Evolutionary conservation across 2,797 vertebrate genomes (phyloP), one percentile per base, ranked within the genome.

Genomic region (Siniperca undulata): DNA sequence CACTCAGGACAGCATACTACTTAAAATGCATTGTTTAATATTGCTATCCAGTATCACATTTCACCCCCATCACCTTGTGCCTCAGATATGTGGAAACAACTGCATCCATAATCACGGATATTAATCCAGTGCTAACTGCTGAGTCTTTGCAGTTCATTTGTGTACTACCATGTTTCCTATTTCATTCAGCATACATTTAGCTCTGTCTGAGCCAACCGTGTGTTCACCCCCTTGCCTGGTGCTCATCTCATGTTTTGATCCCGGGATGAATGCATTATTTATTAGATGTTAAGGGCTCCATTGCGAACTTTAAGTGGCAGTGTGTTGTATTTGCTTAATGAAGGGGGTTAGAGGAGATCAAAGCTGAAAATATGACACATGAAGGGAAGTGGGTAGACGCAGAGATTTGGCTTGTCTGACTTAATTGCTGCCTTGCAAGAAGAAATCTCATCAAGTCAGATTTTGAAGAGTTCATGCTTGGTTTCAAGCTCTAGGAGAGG

Each of bases 321-420:
- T 84, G 89, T 91, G 92, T 93, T 94, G 91, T 93, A 93, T 93
- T 93, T 92, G 88, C 87, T 86, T 94, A 94, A 95, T 94, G 92
- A 95, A 94, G 72, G 77, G 88, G 73, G 88, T 92, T 92, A 88
- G 84, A 48, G 70, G 82, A 92, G 94, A 95, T 95, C 93, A 94
- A 94, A 95, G 94, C 81, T 60, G 77, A 70, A 91, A 90, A 89
- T 91, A 92, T 94, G 94, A 93, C 88, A 86, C 84, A 91, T 81
- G 91, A 69, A 83, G 84, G 88, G 91, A 85, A 75, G 84, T 86
- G 77, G 79, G 85, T 69, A 77, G 88, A 88, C 6, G 56, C 74
- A 82, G 89, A 93, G 70, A 83, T 93, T 94, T 84, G 72, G 65
- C 90, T 92, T 92, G 92, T 93, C 90, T 90, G 80, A 87, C 78